Conservation (phyloP, 1,140 invertebrate species). For the Lerema accius region DNA sequence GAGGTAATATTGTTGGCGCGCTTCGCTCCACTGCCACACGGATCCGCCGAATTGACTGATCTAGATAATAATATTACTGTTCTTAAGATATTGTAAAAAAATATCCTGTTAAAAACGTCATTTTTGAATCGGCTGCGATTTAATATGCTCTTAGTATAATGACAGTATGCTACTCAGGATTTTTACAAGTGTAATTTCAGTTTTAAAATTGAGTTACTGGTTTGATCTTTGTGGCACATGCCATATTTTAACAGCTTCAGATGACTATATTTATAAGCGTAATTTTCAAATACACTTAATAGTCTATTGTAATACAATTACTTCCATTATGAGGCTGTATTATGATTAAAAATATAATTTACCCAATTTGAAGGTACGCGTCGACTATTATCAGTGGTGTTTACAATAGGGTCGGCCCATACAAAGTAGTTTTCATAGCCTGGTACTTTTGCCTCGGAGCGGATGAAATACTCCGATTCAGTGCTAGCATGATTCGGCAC, state of each 20-base stretch:
- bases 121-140: too few species aligned
- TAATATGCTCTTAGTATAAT: too few species aligned
- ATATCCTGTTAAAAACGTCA: too few species aligned
- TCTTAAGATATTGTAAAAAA: too few species aligned
- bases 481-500: slow-evolving; percentile 91
- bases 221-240: too few species aligned
- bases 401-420: slow-evolving; percentile 77
- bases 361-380: background rate
- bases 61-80: slow-evolving; percentile 38
- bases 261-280: too few species aligned
- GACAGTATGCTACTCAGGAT: too few species aligned
- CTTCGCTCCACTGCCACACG: slow-evolving; percentile 86
- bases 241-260: too few species aligned
- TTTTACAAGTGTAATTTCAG: too few species aligned
- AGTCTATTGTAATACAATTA: too few species aligned
- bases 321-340: background rate
- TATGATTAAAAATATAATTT: background rate
- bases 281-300: too few species aligned
- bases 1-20: slow-evolving; percentile 87
- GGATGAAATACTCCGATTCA: slow-evolving; percentile 87
- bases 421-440: slow-evolving; percentile 88
- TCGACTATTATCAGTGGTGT: background rate
- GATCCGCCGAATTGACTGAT: slow-evolving; percentile 83
- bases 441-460: slow-evolving; percentile 82
- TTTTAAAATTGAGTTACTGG: too few species aligned